Conservation (phyloP, 2,888 invertebrate genomes). For the Cantharis rufa region DNA sequence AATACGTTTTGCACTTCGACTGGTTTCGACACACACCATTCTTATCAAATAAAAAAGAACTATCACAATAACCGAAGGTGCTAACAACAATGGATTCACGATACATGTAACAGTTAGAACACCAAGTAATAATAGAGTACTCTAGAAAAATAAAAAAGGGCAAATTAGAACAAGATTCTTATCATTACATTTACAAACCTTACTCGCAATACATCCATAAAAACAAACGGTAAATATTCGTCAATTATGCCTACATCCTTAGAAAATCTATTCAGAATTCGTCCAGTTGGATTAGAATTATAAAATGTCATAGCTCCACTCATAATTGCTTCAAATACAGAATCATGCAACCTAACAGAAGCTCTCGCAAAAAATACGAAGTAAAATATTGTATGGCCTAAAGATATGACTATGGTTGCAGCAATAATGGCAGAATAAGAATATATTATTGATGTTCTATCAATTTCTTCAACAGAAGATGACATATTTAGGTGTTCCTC, state of each 20-base stretch:
- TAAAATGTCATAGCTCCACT: slow-evolving; percentile 52
- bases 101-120: slow-evolving; percentile 71
- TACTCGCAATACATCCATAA: slow-evolving; percentile 50
- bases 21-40: slow-evolving; percentile 19
- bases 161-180: background rate
- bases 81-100: slow-evolving; percentile 68
- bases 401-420: slow-evolving; percentile 52
- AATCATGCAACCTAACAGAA: slow-evolving; percentile 50
- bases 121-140: slow-evolving; percentile 63
- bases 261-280: slow-evolving; percentile 54
- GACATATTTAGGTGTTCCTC: slow-evolving; percentile 22
- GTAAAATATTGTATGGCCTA: slow-evolving; percentile 48
- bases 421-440: slow-evolving; percentile 56
- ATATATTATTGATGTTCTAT: slow-evolving; percentile 50
- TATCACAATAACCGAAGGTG: slow-evolving; percentile 67
- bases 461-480: background rate
- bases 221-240: slow-evolving; percentile 61
- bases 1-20: slow-evolving; percentile 71
- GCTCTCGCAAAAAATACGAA: slow-evolving; percentile 50
- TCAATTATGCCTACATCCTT: slow-evolving; percentile 64
- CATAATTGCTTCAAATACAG: slow-evolving; percentile 46
- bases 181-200: slow-evolving; percentile 12
- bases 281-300: slow-evolving; percentile 52
- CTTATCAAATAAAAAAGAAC: slow-evolving; percentile 59
- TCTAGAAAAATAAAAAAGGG: slow-evolving; percentile 36